Evolutionary conservation across 2,113 vertebrate species (phyloP), one percentile per base, ranked within the genome.

Genomic region (Sinosuthora webbiana): DNA sequence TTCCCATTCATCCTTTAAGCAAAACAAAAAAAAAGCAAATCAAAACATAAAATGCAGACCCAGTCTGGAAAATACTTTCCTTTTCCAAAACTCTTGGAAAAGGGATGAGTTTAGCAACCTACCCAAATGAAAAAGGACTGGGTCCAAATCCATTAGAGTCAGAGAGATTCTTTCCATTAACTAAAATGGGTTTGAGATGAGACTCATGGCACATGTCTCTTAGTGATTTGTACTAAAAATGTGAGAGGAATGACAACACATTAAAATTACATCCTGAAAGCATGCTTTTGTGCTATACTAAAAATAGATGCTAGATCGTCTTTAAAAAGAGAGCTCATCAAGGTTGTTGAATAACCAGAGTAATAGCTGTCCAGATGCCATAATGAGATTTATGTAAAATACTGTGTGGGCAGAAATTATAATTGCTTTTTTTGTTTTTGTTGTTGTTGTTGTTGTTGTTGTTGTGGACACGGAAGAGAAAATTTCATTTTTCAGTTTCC

Each of bases 301-400:
- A 96, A 94, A 90, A 94, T 81, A 95, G 73, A 15, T 68, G 14
- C 21, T 82, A 81, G 49, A 83, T 91, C 33, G 35, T 91, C 74
- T 93, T 91, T 94, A 84, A 82, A 93, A 70, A 83, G 56, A 86
- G 47, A 90, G 31, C 49, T 91, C 88, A 95, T 87, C 89, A 81
- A 78, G 33, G 12, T 1, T 89, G 49, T 87, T 92, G 74, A 95
- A 94, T 73, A 92, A 77, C 39, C 35, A 49, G 37, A 92, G 41
- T 87, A 91, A 91, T 85, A 94, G 73, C 89, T 83, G 42, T 64
- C 84, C 86, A 95, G 89, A 94, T 94, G 75, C 50, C 39, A 84
- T 92, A 86, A 93, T 91, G 63, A 97, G 83, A 95, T 96, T 93
- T 96, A 93, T 94, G 93, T 75, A 89, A 94, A 94, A 87, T 90